These are phyloP conservation scores for Lepidochrysops patricia DNA, from an alignment of 2,888 invertebrate species.

Conservation along the genomic window DNA sequence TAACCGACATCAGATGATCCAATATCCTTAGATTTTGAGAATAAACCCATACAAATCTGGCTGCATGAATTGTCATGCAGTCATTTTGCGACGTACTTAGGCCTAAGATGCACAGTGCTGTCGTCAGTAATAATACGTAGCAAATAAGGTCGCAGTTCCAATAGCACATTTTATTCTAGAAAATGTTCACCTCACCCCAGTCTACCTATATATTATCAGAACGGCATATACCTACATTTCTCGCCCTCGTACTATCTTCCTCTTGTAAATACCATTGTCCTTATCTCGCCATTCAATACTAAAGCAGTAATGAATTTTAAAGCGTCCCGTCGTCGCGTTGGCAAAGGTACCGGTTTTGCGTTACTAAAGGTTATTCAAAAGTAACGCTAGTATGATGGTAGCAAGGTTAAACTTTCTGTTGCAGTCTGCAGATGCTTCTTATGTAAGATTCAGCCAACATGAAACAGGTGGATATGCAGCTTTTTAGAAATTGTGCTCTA, in stretches of 20 bases:
- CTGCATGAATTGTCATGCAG: no score
- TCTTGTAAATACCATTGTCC: constrained; percentile 9
- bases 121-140: background rate
- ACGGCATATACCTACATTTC: background rate
- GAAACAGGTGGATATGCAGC: background rate
- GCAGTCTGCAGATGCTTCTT: background rate
- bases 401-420: background rate
- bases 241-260: constrained; percentile 5
- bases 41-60: no score
- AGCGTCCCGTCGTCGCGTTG: background rate
- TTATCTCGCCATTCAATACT: background rate
- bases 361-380: background rate
- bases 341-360: background rate
- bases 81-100: background rate
- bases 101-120: background rate
- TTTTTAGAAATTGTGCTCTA: background rate
- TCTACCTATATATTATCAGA: background rate
- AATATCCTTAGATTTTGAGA: no score
- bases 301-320: background rate
- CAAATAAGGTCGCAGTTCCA: background rate
- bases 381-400: background rate
- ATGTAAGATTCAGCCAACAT: background rate
- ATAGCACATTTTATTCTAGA: constrained; percentile 1
- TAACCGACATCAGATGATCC: no score
- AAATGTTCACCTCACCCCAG: background rate